Conservation (phyloP, 2,113 vertebrate species). For the Malurus melanocephalus region DNA sequence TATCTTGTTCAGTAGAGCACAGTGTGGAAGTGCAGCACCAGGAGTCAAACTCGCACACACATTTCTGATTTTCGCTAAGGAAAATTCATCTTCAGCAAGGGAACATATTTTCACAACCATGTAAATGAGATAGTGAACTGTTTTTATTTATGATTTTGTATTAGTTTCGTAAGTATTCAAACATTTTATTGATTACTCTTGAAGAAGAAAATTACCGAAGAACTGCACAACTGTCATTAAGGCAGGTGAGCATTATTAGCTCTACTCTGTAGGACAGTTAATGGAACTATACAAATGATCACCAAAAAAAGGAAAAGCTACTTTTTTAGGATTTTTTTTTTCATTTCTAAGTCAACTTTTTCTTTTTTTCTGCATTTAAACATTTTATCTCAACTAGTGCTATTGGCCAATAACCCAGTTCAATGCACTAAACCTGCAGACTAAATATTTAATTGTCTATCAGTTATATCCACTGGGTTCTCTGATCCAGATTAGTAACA, state of each 20-base stretch:
- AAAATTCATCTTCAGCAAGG: not conserved
- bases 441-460: not conserved
- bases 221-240: not conserved
- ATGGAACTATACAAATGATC: not conserved
- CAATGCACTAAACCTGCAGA: not conserved
- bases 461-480: not conserved
- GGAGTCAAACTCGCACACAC: not conserved
- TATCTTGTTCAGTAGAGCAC: not conserved
- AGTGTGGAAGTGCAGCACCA: accelerated
- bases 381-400: not conserved
- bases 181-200: not conserved
- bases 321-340: not conserved
- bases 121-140: not conserved
- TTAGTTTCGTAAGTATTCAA: not conserved
- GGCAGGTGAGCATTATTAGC: not conserved
- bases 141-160: not conserved
- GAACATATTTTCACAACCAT: not conserved
- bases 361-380: not conserved
- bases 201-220: not conserved
- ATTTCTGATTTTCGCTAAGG: not conserved
- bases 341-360: not conserved
- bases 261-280: not conserved
- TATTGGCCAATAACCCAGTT: not conserved
- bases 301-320: not conserved
- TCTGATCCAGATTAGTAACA: not conserved